phyloP scores from a whole-genome alignment of 2,797 vertebrate genomes.

The Rhinichthys osculus region DNA sequence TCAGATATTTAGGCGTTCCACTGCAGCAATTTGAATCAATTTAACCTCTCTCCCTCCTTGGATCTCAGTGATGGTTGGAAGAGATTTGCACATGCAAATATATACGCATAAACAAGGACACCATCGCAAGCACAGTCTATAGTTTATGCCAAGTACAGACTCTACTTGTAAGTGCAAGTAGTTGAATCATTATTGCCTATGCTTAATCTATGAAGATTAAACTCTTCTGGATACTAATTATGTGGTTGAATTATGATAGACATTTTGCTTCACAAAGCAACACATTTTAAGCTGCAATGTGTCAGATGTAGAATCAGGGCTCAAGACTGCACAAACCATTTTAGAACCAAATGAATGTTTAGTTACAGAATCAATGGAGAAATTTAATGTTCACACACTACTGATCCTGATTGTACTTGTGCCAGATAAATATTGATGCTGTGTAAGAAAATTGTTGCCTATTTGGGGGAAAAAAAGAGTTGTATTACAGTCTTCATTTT shows the following conservation, averaged over 20 bases:
- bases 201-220: constrained; percentile 28
- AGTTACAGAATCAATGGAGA: not conserved
- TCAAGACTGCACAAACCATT: not conserved
- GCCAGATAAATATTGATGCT: not conserved
- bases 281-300: not conserved
- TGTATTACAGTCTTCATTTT: not conserved
- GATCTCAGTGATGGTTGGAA: constrained; percentile 2
- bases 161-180: not conserved
- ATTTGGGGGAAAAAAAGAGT: not conserved
- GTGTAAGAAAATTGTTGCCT: not conserved
- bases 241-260: not conserved
- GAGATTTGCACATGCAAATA: constrained; percentile 11
- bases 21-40: not conserved
- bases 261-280: constrained; percentile 4
- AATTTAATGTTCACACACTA: not conserved
- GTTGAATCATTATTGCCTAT: not conserved
- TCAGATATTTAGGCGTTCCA: constrained; percentile 13
- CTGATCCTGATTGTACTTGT: not conserved
- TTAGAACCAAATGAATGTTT: not conserved
- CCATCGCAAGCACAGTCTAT: not conserved
- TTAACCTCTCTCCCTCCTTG: not conserved
- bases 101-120: not conserved
- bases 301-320: not conserved
- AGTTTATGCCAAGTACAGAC: not conserved
- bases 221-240: not conserved